phyloP scores from a whole-genome alignment of 2,888 invertebrate species.

The Lottia scabra region DNA sequence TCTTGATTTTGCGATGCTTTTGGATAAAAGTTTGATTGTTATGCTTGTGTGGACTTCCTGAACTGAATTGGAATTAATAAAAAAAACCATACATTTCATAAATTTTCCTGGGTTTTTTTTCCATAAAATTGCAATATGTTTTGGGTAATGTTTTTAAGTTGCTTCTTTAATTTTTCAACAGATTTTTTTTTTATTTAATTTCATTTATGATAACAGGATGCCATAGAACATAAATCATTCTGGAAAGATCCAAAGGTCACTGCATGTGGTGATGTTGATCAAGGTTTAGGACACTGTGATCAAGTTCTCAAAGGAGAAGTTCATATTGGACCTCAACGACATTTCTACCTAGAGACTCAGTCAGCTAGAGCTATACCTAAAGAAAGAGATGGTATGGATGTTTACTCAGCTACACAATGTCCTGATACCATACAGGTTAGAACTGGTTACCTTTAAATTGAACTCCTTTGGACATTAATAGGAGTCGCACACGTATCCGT shows the following conservation, averaged over 20 bases:
- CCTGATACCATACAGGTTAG: constrained; percentile 49
- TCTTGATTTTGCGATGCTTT: too few species aligned
- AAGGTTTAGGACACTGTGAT: constrained; percentile 78
- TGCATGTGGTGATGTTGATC: constrained; percentile 74
- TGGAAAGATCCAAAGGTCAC: constrained; percentile 10
- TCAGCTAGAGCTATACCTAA: constrained; percentile 72
- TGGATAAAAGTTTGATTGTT: too few species aligned
- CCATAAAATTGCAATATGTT: too few species aligned
- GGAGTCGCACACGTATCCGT: too few species aligned
- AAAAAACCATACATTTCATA: too few species aligned
- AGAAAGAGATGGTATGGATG: constrained; percentile 83
- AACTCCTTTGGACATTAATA: too few species aligned
- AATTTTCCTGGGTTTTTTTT: too few species aligned
- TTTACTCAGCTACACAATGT: constrained; percentile 84
- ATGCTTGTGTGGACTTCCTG: too few species aligned
- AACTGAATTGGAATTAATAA: too few species aligned
- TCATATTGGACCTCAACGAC: constrained; percentile 91
- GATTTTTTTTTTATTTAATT: not conserved
- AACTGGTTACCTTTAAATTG: too few species aligned
- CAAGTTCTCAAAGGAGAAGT: constrained; percentile 82
- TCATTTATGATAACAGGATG: constrained; percentile 29
- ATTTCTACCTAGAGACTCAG: constrained; percentile 94
- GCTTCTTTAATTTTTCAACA: too few species aligned
- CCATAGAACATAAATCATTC: constrained; percentile 35
- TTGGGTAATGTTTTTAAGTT: too few species aligned